Conservation (phyloP, 2,888 invertebrate genomes). For the Macroteleia sp. region DNA sequence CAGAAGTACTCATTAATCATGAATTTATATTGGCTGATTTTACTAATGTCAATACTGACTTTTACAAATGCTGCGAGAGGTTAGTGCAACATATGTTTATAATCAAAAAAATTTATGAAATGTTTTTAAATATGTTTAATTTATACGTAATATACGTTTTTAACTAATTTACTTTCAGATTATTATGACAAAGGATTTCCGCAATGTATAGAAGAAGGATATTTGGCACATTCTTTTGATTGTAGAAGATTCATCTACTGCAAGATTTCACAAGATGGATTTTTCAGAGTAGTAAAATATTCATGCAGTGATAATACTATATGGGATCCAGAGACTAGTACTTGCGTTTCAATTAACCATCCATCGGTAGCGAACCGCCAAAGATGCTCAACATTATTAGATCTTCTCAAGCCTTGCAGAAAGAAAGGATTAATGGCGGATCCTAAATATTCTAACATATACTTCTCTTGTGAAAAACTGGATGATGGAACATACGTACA, state of each 20-base stretch:
- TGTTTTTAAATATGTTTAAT: no score
- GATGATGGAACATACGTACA: not conserved
- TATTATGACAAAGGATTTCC: no score
- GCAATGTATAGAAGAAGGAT: not conserved
- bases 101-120: no score
- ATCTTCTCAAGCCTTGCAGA: not conserved
- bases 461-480: not conserved
- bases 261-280: not conserved
- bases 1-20: no score
- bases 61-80: no score
- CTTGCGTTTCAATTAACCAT: constrained; percentile 7
- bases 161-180: no score
- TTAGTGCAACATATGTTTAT: no score
- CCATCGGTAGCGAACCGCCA: not conserved
- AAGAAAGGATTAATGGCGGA: constrained; percentile 13
- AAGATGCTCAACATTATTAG: not conserved
- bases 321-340: not conserved
- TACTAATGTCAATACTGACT: no score
- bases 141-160: no score
- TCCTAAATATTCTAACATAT: constrained; percentile 5
- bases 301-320: constrained; percentile 5
- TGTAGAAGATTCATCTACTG: constrained; percentile 9
- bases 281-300: constrained; percentile 7
- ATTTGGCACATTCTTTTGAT: constrained; percentile 1
- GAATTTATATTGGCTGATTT: no score